A percentile compares a stretch with the other conserved stretches of the same genome.
phyloP scores from a whole-genome alignment of 2,113 vertebrate species.

The Empidonax traillii region DNA sequence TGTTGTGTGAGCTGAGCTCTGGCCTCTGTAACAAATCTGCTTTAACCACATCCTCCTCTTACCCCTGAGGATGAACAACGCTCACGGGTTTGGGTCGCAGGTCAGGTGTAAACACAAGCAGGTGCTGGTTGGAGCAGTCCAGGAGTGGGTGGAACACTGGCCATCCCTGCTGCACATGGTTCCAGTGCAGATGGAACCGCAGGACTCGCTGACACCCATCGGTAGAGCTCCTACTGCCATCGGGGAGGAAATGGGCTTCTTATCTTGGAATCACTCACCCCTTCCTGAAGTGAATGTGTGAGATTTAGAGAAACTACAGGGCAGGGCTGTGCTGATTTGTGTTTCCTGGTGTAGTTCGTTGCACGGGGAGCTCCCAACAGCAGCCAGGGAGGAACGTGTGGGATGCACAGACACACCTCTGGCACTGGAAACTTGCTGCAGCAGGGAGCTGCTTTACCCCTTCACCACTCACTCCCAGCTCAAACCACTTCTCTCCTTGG shows the following conservation, averaged over 20 bases:
- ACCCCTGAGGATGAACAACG: rapidly evolving
- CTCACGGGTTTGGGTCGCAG: rapidly evolving
- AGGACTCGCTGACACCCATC: background rate
- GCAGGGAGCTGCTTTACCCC: background rate
- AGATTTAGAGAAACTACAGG: background rate
- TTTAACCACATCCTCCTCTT: background rate
- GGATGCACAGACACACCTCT: rapidly evolving
- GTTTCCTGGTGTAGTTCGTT: rapidly evolving
- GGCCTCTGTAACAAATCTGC: background rate
- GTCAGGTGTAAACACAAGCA: background rate
- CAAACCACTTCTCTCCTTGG: background rate
- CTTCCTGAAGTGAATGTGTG: rapidly evolving
- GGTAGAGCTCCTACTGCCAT: background rate
- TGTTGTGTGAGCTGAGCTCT: background rate
- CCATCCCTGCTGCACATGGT: rapidly evolving
- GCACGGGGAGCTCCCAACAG: rapidly evolving
- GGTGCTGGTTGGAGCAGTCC: background rate
- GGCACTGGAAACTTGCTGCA: background rate
- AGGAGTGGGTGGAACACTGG: background rate
- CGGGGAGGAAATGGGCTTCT: background rate
- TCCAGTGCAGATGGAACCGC: background rate
- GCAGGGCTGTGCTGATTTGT: background rate
- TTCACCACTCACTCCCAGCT: background rate
- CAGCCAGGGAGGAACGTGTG: background rate
- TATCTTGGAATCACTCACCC: background rate